A percentile compares a stretch with the other conserved stretches of the same genome.
Evolutionary conservation across 2,888 invertebrate species (phyloP).

Genomic region (Ectemnius continuus): DNA sequence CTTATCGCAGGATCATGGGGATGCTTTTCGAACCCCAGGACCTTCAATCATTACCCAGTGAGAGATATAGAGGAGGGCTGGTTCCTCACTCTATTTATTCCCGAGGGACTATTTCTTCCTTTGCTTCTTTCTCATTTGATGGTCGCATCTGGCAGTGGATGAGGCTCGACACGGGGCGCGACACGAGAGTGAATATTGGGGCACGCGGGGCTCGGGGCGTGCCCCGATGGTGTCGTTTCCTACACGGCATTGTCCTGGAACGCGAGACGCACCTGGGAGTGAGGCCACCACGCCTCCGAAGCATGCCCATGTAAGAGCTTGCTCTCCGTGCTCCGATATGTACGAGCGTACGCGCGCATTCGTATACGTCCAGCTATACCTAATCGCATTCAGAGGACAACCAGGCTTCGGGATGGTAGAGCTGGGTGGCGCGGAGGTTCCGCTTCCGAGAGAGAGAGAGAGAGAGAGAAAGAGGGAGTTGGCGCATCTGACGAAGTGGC

Average conservation of each 20-base stretch:
- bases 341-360: conserved; percentile 15
- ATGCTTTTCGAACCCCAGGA: no score
- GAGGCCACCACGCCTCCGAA: conserved; percentile 72
- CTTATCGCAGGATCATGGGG: neutral
- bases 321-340: conserved; percentile 53
- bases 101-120: neutral
- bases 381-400: neutral
- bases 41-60: no score
- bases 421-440: conserved; percentile 14
- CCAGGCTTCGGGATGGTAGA: no score
- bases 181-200: conserved; percentile 71
- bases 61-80: no score
- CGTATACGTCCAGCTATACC: conserved; percentile 5
- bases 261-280: conserved; percentile 75
- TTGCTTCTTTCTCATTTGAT: conserved; percentile 15
- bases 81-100: neutral
- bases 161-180: conserved; percentile 47
- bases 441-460: conserved; percentile 22
- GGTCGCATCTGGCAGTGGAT: conserved; percentile 68
- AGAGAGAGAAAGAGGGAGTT: conserved; percentile 9
- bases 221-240: conserved; percentile 73
- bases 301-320: conserved; percentile 66
- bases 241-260: conserved; percentile 70
- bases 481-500: conserved; percentile 39
- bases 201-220: conserved; percentile 74